Conservation (phyloP, 2,797 vertebrate genomes). For the Zenarchopterus dispar region DNA sequence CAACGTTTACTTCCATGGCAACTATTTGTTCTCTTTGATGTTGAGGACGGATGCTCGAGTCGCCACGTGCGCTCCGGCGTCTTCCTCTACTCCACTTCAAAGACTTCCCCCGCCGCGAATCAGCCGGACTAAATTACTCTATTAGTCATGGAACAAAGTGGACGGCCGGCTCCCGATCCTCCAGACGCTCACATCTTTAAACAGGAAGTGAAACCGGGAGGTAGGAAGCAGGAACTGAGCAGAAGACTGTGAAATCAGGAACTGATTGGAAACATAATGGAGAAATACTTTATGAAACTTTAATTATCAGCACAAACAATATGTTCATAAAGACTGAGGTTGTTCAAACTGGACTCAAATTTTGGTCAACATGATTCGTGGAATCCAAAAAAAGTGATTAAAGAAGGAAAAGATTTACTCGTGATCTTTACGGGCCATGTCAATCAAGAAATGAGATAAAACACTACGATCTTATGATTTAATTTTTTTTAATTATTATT, state of each 20-base stretch:
- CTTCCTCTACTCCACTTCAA: slow-evolving; percentile 52
- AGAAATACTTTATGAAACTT: slow-evolving; percentile 1
- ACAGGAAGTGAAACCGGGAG: slow-evolving; percentile 25
- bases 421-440: too few relatives aligned
- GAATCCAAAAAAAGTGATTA: too few relatives aligned
- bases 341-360: not conserved
- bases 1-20: slow-evolving; percentile 35
- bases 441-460: too few relatives aligned
- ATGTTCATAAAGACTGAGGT: not conserved
- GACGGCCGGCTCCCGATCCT: slow-evolving; percentile 36
- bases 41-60: slow-evolving; percentile 31
- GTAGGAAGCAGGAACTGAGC: slow-evolving; percentile 7
- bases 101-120: slow-evolving; percentile 42
- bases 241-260: slow-evolving; percentile 24
- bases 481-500: too few relatives aligned
- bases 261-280: slow-evolving; percentile 28
- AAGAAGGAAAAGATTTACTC: too few relatives aligned
- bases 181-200: slow-evolving; percentile 25
- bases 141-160: slow-evolving; percentile 61
- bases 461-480: too few relatives aligned
- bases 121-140: slow-evolving; percentile 49
- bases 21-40: slow-evolving; percentile 55
- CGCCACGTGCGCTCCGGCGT: slow-evolving; percentile 23
- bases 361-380: too few relatives aligned
- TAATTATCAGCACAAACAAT: slow-evolving; percentile 10